phyloP scores from a whole-genome alignment of 2,113 vertebrate genomes.

The Nyctibius bracteatus region DNA sequence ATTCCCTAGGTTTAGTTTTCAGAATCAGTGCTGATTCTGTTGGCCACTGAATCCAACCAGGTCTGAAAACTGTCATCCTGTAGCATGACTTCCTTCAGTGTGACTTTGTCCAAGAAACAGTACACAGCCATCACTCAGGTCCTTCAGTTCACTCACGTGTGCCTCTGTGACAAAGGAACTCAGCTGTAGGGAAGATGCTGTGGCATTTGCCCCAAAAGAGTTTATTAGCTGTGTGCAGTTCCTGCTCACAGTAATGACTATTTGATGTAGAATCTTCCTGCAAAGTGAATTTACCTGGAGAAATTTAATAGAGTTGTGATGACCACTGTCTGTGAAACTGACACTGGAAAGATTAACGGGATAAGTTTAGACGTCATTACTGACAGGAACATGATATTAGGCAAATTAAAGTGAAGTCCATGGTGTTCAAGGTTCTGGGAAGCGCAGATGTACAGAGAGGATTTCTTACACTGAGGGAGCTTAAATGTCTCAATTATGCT shows the following conservation, averaged over 20 bases:
- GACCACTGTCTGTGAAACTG: conserved; percentile 26
- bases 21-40: neutral
- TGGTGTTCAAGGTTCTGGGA: conserved; percentile 56
- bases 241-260: neutral
- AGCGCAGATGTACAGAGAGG: conserved; percentile 31
- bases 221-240: neutral
- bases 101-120: neutral
- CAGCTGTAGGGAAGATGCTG: neutral
- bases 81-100: neutral
- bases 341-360: conserved; percentile 46
- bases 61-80: neutral
- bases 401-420: conserved; percentile 50
- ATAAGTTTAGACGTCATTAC: conserved; percentile 39
- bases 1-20: neutral
- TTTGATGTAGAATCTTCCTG: neutral
- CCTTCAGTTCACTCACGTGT: neutral
- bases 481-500: conserved; percentile 62
- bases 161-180: neutral
- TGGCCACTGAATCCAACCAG: neutral
- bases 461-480: conserved; percentile 34
- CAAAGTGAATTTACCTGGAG: conserved; percentile 50
- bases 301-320: conserved; percentile 42
- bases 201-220: neutral
- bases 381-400: conserved; percentile 35
- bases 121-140: neutral